A percentile compares a stretch with the other conserved stretches of the same genome.
Evolutionary conservation across 2,113 vertebrate species (phyloP).

Genomic region (Epinephelus moara): DNA sequence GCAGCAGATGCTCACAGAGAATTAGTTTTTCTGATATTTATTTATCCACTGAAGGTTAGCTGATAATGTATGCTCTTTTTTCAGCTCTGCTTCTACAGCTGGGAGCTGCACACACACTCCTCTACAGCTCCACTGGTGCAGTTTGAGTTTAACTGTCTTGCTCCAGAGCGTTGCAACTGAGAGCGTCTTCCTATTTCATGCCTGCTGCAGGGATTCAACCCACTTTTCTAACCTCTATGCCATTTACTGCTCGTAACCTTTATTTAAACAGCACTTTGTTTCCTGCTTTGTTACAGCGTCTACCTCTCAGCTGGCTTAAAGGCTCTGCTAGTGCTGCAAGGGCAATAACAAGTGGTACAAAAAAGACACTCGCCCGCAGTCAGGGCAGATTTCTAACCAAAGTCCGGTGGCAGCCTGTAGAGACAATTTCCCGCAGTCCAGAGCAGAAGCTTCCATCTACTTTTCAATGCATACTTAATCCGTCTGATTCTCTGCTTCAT

Average conservation of each 20-base stretch:
- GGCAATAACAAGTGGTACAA: background rate
- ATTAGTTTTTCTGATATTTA: conserved; percentile 31
- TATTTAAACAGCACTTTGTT: conserved; percentile 1
- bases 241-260: background rate
- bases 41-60: conserved; percentile 34
- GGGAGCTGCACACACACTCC: background rate
- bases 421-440: background rate
- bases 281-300: background rate
- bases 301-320: background rate
- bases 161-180: background rate
- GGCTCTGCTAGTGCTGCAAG: background rate
- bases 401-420: background rate
- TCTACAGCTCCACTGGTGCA: background rate
- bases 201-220: background rate
- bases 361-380: background rate
- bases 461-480: background rate
- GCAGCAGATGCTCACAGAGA: conserved; percentile 45
- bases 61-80: conserved; percentile 38
- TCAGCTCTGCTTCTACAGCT: background rate
- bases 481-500: background rate
- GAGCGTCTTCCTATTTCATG: background rate
- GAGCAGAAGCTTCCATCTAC: conserved; percentile 4
- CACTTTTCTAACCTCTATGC: conserved; percentile 4
- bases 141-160: conserved; percentile 3
- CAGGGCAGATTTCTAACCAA: too few species aligned